Base-by-base conservation (phyloP, 1,140 invertebrate species). In the Heliothis virescens region DNA sequence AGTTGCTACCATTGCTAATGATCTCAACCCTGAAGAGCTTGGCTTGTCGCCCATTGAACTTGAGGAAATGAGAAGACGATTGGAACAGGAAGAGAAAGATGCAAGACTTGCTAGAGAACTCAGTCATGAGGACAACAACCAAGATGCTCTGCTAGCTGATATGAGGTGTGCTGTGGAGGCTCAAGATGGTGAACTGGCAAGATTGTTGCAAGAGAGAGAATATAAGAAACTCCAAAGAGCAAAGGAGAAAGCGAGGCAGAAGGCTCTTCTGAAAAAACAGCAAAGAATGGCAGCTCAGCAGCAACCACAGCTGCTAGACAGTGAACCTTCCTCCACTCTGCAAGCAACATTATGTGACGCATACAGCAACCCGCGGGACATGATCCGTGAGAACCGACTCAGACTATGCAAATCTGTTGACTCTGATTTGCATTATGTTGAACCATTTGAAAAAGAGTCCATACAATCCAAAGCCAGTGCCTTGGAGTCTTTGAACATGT, bases 101-200 rank as follows among this genome's bases (percentile, higher is more conserved):
- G 96, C 96, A 34, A 91, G 95, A 85, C 86, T 96, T 21, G 96
- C 96, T 15, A 92, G 95, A 78, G 94, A 96, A 81, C 86, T 96
- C 89, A 96, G 95, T 75, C 94, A 96, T 85, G 95, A 96, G 78
- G 96, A 96, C 83, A 95, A 96, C 41, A 89, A 94, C 13, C 94
- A 96, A 76, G 95, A 96, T 82, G 95, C 96, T 21, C 95, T 96
- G 85, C 89, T 96, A 29, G 95, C 98, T 41, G 97, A 98, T 93
- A 96, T 95, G 93, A 87, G 96, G 87, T 95, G 97, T 79, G 98
- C 98, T 10, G 98, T 99, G 69, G 98, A 99, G 94, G 97, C 97
- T 4, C 98, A 99, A 90, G 98, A 99, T 91, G 96, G 98, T 63
- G 98, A 99, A 92, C 94, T 99, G 2, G 98, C 98, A 0, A 96